Evolutionary conservation across 2,888 invertebrate species (phyloP).

Genomic region (Limnephilus auricula): DNA sequence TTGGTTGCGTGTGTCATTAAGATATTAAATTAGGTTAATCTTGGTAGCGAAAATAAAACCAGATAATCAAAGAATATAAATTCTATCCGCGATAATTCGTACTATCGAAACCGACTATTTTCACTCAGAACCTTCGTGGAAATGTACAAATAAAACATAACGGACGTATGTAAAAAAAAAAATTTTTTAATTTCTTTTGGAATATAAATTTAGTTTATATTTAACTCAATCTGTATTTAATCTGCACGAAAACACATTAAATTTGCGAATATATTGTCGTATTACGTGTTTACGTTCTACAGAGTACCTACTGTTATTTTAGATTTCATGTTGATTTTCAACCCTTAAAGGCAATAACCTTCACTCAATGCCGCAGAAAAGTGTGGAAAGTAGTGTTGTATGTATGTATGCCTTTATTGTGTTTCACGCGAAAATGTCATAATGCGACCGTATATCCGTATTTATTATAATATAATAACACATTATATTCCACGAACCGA

Average conservation of each 20-base stretch:
- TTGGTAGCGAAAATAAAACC: not conserved
- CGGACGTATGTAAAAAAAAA: too few relatives aligned
- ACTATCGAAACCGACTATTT: not conserved
- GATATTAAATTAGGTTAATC: conserved; percentile 2
- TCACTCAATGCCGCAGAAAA: not conserved
- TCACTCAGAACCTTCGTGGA: not conserved
- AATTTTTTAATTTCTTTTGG: not conserved
- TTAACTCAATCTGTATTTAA: not conserved
- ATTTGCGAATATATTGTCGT: not conserved
- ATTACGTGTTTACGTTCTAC: not conserved
- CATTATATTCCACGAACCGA: not conserved
- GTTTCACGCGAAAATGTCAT: not conserved
- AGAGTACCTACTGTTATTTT: not conserved
- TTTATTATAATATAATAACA: not conserved
- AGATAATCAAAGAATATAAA: not conserved
- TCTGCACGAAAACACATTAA: not conserved
- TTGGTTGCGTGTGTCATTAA: not conserved
- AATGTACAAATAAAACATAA: too few relatives aligned
- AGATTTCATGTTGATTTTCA: not conserved
- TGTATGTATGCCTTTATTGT: not conserved
- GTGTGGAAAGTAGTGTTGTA: not conserved
- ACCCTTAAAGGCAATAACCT: not conserved
- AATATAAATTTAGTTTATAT: not conserved
- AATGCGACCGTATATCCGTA: not conserved
- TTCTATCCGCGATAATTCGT: not conserved